Conservation (phyloP, 2,797 vertebrate species). For the Coregonus suidteri region DNA sequence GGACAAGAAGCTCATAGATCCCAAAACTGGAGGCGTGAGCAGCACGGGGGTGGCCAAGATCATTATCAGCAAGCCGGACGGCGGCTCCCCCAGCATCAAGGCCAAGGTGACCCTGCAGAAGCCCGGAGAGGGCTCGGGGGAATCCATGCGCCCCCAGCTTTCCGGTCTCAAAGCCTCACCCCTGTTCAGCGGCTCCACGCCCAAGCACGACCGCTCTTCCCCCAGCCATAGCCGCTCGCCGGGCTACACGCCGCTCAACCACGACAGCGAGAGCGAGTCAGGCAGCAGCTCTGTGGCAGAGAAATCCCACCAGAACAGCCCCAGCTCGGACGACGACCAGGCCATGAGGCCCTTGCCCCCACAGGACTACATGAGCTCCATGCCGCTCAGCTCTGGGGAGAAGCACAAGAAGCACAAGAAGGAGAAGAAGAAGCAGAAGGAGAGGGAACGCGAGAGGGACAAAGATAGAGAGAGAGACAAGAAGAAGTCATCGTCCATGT, state of each 20-base stretch:
- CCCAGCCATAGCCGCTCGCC: constrained; percentile 98
- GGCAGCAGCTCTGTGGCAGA: constrained; percentile 96
- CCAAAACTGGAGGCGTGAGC: constrained; percentile 84
- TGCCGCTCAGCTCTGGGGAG: constrained; percentile 85
- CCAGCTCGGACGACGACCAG: constrained; percentile 94
- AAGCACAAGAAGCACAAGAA: constrained; percentile 99
- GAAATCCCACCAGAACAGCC: constrained; percentile 98
- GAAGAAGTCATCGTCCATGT: constrained; percentile 79
- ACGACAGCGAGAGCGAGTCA: constrained; percentile 97
- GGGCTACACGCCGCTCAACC: constrained; percentile 92
- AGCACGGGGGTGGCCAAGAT: constrained; percentile 95
- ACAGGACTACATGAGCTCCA: constrained; percentile 81
- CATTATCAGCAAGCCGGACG: constrained; percentile 97
- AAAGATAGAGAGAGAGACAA: constrained; percentile 83
- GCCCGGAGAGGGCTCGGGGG: constrained; percentile 85
- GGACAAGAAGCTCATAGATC: constrained; percentile 91
- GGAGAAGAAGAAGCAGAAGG: constrained; percentile 95
- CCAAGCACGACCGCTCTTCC: constrained; percentile 95
- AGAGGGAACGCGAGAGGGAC: constrained; percentile 86
- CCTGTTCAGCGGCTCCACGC: constrained; percentile 95
- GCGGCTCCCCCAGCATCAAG: constrained; percentile 97
- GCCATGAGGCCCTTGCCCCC: constrained; percentile 79
- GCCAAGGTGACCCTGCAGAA: constrained; percentile 97
- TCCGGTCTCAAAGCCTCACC: constrained; percentile 92
- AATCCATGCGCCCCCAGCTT: constrained; percentile 89